phyloP scores from a whole-genome alignment of 2,888 invertebrate genomes.

The Biston stratarius region DNA sequence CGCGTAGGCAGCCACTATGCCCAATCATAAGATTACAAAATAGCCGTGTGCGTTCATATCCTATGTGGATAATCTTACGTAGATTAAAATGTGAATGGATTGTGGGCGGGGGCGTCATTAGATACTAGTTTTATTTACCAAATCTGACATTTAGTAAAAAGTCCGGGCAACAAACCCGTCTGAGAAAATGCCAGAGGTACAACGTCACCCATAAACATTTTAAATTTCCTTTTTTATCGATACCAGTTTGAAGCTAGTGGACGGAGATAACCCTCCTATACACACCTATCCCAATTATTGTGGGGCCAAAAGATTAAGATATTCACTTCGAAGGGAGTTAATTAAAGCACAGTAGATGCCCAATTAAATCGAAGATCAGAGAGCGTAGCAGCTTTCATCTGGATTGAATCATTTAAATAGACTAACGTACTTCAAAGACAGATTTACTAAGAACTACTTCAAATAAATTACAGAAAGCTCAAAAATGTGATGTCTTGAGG shows the following conservation, averaged over 20 bases:
- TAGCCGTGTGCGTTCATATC: slow-evolving; percentile 44
- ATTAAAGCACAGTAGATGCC: slow-evolving; percentile 42
- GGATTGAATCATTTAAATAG: slow-evolving; percentile 36
- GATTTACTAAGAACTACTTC: slow-evolving; percentile 27
- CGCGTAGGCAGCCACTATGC: slow-evolving; percentile 50
- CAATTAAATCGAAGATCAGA: slow-evolving; percentile 43
- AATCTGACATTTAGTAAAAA: slow-evolving; percentile 61
- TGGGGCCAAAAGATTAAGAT: slow-evolving; percentile 48
- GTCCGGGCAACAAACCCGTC: slow-evolving; percentile 51
- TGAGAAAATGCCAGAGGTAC: slow-evolving; percentile 54
- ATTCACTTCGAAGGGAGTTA: slow-evolving; percentile 44
- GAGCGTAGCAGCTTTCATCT: slow-evolving; percentile 37
- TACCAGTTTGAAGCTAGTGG: slow-evolving; percentile 50
- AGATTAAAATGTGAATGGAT: slow-evolving; percentile 54
- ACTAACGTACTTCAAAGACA: slow-evolving; percentile 27
- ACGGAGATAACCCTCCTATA: slow-evolving; percentile 49
- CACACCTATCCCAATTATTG: slow-evolving; percentile 51
- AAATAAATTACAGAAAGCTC: slow-evolving; percentile 18
- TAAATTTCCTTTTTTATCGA: slow-evolving; percentile 59
- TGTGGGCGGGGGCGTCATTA: slow-evolving; percentile 58
- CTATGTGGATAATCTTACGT: slow-evolving; percentile 56
- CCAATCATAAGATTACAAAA: slow-evolving; percentile 56
- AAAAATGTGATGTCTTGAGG: slow-evolving; percentile 17
- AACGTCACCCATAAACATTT: slow-evolving; percentile 53
- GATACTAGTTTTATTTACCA: slow-evolving; percentile 62